A percentile compares a stretch with the other conserved stretches of the same genome.
Evolutionary conservation across 2,113 vertebrate species (phyloP).

Genomic region (Australoheros scitulus): DNA sequence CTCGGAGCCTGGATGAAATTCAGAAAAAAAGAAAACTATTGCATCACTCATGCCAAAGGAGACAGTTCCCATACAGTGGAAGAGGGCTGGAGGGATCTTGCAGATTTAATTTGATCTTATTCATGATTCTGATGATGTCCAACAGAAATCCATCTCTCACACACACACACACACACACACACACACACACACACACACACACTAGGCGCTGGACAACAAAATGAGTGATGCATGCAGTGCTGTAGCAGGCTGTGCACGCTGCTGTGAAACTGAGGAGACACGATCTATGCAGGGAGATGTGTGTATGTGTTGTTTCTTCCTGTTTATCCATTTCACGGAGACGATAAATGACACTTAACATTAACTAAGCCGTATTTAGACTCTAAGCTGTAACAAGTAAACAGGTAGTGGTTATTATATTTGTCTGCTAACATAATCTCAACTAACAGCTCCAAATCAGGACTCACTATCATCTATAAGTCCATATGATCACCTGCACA

Average conservation of each 20-base stretch:
- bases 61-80: background rate
- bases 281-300: background rate
- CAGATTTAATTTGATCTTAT: constrained; percentile 16
- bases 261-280: background rate
- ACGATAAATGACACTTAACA: background rate
- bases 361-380: background rate
- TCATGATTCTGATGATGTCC: constrained; percentile 21
- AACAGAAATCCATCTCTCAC: background rate
- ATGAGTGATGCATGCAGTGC: background rate
- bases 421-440: background rate
- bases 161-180: too few relatives aligned
- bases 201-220: constrained; percentile 4
- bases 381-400: background rate
- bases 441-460: background rate
- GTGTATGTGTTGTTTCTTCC: too few relatives aligned
- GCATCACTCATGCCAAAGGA: constrained; percentile 28
- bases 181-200: too few relatives aligned
- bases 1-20: constrained; percentile 84
- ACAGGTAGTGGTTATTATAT: background rate
- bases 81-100: background rate
- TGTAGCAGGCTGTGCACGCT: background rate
- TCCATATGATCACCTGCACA: rapidly evolving
- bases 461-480: background rate
- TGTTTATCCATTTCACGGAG: too few relatives aligned
- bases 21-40: background rate